phyloP scores from a whole-genome alignment of 2,113 vertebrate species.

The Mustela lutreola region DNA sequence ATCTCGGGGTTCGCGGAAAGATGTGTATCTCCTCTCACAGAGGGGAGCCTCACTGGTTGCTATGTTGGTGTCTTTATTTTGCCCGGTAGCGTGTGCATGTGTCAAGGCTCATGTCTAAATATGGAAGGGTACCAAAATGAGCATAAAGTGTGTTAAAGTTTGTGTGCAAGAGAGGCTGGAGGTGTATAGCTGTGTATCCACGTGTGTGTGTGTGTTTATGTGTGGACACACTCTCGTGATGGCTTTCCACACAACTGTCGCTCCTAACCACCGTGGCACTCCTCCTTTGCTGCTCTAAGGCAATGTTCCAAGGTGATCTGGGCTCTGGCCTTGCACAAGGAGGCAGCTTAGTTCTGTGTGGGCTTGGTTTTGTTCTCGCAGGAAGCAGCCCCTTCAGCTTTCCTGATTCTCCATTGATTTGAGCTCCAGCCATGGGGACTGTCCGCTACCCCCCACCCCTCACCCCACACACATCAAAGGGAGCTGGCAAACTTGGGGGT shows the following conservation, averaged over 20 bases:
- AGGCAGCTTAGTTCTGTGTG: background rate
- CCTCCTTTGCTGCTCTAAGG: background rate
- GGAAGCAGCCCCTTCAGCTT: background rate
- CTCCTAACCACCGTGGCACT: background rate
- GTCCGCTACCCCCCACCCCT: too few relatives aligned
- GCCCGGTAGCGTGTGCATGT: background rate
- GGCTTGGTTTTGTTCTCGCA: background rate
- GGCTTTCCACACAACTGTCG: background rate
- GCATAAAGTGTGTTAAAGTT: background rate
- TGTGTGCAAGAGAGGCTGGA: background rate
- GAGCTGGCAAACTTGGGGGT: background rate
- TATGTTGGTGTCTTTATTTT: background rate
- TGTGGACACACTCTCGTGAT: background rate
- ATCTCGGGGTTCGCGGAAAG: fast-evolving
- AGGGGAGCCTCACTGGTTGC: background rate
- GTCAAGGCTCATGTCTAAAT: background rate
- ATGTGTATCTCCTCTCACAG: background rate
- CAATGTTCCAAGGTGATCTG: background rate
- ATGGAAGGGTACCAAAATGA: background rate
- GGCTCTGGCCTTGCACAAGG: background rate
- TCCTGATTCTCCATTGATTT: background rate
- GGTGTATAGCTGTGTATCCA: background rate
- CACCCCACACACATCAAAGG: background rate
- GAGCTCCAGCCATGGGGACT: background rate
- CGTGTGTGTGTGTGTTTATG: background rate